Percentiles rank a stretch among this genome's conserved stretches.
Conservation (phyloP, 2,888 invertebrate genomes). For the Drosophila conformis region DNA sequence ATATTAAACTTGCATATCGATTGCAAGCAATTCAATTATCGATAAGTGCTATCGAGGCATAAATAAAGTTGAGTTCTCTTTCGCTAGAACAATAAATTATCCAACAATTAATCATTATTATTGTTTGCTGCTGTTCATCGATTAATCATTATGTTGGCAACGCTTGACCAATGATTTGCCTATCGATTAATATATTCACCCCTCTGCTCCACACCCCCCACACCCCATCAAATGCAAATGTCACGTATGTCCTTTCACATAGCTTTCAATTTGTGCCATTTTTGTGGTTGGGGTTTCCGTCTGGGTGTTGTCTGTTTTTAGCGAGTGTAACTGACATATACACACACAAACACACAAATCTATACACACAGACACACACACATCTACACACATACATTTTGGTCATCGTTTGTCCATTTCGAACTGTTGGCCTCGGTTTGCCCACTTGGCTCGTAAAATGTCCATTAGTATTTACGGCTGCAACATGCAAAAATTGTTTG, state of each 20-base stretch:
- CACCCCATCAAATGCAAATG: slow-evolving; percentile 74
- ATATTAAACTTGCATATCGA: too few relatives aligned
- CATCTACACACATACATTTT: neutral
- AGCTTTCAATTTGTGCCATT: slow-evolving; percentile 18
- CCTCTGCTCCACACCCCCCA: too few relatives aligned
- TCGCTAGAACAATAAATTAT: neutral
- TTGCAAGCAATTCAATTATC: neutral
- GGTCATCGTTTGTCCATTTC: slow-evolving; percentile 47
- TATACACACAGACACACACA: neutral
- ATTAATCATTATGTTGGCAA: neutral
- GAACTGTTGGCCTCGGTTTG: slow-evolving; percentile 10
- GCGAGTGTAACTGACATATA: slow-evolving; percentile 33
- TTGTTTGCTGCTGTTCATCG: too few relatives aligned
- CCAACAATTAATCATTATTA: neutral
- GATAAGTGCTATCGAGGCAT: neutral
- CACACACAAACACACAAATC: neutral
- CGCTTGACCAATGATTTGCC: neutral
- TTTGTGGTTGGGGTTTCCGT: slow-evolving; percentile 5
- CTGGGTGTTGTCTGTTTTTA: slow-evolving; percentile 36
- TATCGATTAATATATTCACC: slow-evolving; percentile 6
- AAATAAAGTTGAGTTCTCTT: neutral
- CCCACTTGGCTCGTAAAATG: slow-evolving; percentile 78
- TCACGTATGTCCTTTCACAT: slow-evolving; percentile 61
- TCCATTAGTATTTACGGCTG: slow-evolving; percentile 81
- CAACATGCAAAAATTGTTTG: slow-evolving; percentile 74